phyloP scores from a whole-genome alignment of 2,113 vertebrate genomes.

The Clarias gariepinus region DNA sequence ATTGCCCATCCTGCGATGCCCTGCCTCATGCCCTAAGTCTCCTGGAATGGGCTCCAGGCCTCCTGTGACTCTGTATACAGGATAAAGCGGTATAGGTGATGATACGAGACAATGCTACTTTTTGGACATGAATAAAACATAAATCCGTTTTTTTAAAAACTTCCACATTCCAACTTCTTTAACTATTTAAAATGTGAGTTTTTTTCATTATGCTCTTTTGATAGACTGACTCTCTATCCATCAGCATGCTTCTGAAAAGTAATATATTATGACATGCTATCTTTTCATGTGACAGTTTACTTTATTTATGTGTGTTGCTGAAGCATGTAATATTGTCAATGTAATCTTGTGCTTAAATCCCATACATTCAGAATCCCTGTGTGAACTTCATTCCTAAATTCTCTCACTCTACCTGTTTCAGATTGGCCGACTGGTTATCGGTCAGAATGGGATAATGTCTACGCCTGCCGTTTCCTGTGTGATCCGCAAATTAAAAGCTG shows the following conservation, averaged over 20 bases:
- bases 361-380: neutral
- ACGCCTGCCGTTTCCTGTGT: constrained; percentile 96
- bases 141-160: neutral
- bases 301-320: neutral
- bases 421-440: constrained; percentile 93
- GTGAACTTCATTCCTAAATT: constrained; percentile 18
- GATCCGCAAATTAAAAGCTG: constrained; percentile 93
- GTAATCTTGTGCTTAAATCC: neutral
- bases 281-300: neutral
- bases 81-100: no score
- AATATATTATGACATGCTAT: neutral
- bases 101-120: neutral
- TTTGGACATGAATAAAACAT: neutral
- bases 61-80: no score
- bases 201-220: neutral
- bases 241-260: neutral
- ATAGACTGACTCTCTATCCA: neutral
- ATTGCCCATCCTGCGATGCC: no score
- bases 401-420: constrained; percentile 59
- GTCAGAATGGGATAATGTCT: constrained; percentile 96
- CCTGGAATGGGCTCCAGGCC: no score
- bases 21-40: no score
- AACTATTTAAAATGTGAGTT: neutral
- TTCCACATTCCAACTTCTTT: neutral
- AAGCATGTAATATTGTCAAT: neutral